phyloP scores from a whole-genome alignment of 2,113 vertebrate genomes.

The Epinephelus cyanopodus region DNA sequence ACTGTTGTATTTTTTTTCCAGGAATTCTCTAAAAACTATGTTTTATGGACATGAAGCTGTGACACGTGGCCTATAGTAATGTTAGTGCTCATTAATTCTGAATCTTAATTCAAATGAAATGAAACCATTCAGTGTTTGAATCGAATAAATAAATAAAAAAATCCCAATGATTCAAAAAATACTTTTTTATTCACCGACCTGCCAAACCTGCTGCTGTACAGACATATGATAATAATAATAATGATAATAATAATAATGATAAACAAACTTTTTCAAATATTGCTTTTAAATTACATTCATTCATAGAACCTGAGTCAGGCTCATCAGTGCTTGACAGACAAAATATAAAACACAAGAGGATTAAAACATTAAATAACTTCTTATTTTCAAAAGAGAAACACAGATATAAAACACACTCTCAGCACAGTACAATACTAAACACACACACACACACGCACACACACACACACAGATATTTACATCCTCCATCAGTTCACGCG shows the following conservation, averaged over 20 bases:
- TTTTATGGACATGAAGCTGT: no score
- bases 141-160: conserved; percentile 18
- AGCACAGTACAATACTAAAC: conserved; percentile 21
- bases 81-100: background rate
- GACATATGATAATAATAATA: background rate
- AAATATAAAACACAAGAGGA: conserved; percentile 52
- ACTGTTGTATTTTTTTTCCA: no score
- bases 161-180: conserved; percentile 60
- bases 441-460: conserved; percentile 13
- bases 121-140: background rate
- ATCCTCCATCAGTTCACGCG: background rate
- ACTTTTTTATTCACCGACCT: conserved; percentile 52
- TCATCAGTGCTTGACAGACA: background rate
- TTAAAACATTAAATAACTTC: conserved; percentile 51
- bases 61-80: no score
- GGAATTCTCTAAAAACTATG: no score
- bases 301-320: conserved; percentile 25
- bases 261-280: conserved; percentile 38
- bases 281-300: conserved; percentile 68
- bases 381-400: conserved; percentile 26
- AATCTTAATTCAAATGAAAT: background rate
- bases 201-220: conserved; percentile 35
- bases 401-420: conserved; percentile 53
- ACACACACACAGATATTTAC: background rate
- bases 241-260: background rate